Evolutionary conservation across 2,113 vertebrate species (phyloP), one percentile per base, ranked within the genome.

Genomic region (Marcusenius ussheri): DNA sequence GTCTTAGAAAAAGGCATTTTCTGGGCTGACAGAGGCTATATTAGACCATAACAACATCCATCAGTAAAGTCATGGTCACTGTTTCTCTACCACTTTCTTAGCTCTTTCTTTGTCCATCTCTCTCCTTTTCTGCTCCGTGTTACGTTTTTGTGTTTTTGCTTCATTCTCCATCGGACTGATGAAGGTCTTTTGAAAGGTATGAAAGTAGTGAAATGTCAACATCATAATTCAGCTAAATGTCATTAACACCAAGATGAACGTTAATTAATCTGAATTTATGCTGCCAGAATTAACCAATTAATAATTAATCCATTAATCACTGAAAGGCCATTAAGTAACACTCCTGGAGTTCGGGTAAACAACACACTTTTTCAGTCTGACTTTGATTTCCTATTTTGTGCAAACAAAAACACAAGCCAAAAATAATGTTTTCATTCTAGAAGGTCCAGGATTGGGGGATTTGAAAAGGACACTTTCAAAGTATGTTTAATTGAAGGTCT

Each of bases 111-210:
- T 92, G 91, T 93, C 92, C 92, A 94, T 94, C 93, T 95, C 83
- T 87, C 90, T 91, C 93, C 94, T 92, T 94, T 93, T 92, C 93
- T 93, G 94, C 95, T 94, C 93, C 93, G 93, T 92, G 92, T 92
- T 93, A 91, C 92, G 92, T 93, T 91, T 89, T 90, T 91, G 89
- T 91, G 90, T 90, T 88, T 94, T 92, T 94, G 92, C 95, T 93
- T 90, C 95, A 94, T 96, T 45, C 92, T 93, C 93, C 92, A 92
- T 94, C 95, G 94, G 94, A 94, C 91, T 92, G 94, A 93, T 94
- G 92, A 94, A 97, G 96, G 94, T 97, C 95, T 95, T 96, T 97
- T 92, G 96, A 96, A 96, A 97, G 96, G 96, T 96, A 97, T 94
- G 96, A 95, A 74, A 93, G 90, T 0, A 91, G 90, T 89, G 91